Conservation (phyloP, 2,888 invertebrate species). For the Molanna angustata region DNA sequence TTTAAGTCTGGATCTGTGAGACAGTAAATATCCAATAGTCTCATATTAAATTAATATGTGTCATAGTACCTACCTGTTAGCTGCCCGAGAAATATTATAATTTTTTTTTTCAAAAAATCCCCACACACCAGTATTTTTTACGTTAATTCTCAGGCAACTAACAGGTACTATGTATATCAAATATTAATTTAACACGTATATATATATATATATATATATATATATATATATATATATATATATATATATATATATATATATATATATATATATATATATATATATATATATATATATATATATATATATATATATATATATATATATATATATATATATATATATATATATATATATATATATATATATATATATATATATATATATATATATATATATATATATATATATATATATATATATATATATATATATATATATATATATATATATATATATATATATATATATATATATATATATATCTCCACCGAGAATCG, state of each 20-base stretch:
- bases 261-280: not conserved
- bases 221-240: slow-evolving; percentile 13
- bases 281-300: not conserved
- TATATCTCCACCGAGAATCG: no score
- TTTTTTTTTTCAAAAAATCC: no score
- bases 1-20: no score
- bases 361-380: not conserved
- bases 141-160: no score
- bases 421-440: not conserved
- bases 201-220: slow-evolving; percentile 1
- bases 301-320: not conserved
- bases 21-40: no score
- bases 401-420: not conserved
- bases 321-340: not conserved
- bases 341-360: not conserved
- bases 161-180: no score
- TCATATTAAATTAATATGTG: no score
- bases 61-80: no score
- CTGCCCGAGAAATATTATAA: no score
- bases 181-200: no score
- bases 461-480: not conserved
- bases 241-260: not conserved
- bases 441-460: not conserved
- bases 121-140: no score
- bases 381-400: not conserved